phyloP scores from a whole-genome alignment of 2,113 vertebrate genomes.

The Nothocercus julius region DNA sequence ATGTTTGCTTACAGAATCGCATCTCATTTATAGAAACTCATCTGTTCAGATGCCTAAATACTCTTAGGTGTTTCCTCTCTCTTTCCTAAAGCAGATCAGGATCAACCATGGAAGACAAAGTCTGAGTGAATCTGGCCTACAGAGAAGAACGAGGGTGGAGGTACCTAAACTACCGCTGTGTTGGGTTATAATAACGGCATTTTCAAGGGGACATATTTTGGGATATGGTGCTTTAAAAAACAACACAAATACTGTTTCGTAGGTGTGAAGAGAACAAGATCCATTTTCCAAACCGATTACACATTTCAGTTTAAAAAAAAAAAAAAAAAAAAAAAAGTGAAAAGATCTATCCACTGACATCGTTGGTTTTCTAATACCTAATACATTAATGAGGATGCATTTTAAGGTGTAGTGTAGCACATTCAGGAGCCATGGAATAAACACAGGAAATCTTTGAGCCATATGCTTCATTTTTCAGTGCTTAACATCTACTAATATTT shows the following conservation, averaged over 20 bases:
- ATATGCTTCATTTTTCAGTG: too few species aligned
- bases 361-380: background rate
- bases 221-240: background rate
- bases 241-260: background rate
- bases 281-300: background rate
- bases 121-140: background rate
- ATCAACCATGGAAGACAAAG: too few species aligned
- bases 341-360: background rate
- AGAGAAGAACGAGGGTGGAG: background rate
- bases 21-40: background rate
- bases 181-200: background rate
- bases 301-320: background rate
- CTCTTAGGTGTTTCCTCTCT: background rate
- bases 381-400: too few species aligned
- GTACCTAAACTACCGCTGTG: background rate
- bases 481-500: background rate
- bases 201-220: background rate
- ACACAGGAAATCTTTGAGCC: background rate
- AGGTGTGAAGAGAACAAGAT: too few species aligned
- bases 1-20: background rate
- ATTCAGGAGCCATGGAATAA: too few species aligned
- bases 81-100: background rate
- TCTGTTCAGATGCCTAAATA: background rate
- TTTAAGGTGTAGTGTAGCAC: background rate
- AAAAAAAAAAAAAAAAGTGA: background rate